Conservation (phyloP, 2,888 invertebrate species). For the Sarcophaga rosellei region DNA sequence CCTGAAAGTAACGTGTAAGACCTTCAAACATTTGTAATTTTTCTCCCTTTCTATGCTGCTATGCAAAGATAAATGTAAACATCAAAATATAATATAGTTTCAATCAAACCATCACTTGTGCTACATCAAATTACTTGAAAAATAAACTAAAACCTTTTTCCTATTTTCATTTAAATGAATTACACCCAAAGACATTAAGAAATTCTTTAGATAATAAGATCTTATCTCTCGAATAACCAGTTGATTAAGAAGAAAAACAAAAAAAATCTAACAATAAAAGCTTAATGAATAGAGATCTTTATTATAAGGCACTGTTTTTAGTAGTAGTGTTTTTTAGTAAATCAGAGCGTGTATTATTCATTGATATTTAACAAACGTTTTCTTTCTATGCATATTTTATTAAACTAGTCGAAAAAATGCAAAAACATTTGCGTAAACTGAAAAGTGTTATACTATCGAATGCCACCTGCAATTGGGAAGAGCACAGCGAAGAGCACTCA, state of each 20-base stretch:
- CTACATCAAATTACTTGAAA: conserved; percentile 34
- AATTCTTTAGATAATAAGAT: conserved; percentile 28
- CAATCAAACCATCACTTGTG: conserved; percentile 22
- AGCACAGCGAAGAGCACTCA: conserved; percentile 75
- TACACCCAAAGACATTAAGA: too few species aligned
- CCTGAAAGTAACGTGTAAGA: conserved; percentile 32
- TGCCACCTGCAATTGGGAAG: conserved; percentile 75
- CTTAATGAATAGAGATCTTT: conserved; percentile 6
- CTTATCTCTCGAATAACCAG: conserved; percentile 34
- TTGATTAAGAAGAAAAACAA: not conserved
- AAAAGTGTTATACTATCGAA: conserved; percentile 77
- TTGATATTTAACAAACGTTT: conserved; percentile 40
- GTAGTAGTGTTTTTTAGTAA: not conserved
- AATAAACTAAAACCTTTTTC: not conserved
- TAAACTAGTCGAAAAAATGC: conserved; percentile 78
- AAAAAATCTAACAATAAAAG: not conserved
- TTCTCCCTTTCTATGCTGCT: not conserved
- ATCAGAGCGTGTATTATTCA: conserved; percentile 27
- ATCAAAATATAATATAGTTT: conserved; percentile 25
- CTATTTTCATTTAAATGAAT: too few species aligned
- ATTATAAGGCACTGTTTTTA: not conserved
- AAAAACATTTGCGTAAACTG: conserved; percentile 78
- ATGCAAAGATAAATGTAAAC: conserved; percentile 19
- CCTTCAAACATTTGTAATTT: not conserved
- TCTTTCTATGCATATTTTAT: conserved; percentile 28